Evolutionary conservation across 2,113 vertebrate species (phyloP).

Genomic region (Zosterops borbonicus): DNA sequence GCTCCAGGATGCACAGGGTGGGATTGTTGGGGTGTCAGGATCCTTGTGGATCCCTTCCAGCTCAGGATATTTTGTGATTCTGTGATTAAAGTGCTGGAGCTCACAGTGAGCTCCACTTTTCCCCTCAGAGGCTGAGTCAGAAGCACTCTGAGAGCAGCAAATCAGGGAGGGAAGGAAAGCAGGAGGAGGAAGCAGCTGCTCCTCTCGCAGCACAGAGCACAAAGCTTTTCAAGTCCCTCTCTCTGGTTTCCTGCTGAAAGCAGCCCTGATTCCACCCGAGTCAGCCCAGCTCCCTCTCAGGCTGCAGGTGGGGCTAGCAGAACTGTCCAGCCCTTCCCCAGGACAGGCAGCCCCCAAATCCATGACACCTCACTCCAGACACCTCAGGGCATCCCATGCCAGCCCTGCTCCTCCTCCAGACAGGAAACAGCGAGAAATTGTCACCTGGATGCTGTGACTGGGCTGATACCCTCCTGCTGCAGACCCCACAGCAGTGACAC

Average conservation of each 20-base stretch:
- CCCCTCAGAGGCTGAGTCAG: slow-evolving; percentile 6
- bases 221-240: background rate
- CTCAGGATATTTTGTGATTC: background rate
- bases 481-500: background rate
- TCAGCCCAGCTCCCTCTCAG: background rate
- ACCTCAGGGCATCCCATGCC: fast-evolving
- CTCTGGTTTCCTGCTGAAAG: background rate
- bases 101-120: background rate
- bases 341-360: background rate
- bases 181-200: background rate
- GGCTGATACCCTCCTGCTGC: background rate
- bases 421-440: background rate
- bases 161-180: background rate
- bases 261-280: background rate
- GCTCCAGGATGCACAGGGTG: background rate
- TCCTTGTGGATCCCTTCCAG: background rate
- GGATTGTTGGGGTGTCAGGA: background rate
- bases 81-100: background rate
- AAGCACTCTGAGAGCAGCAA: background rate
- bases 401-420: background rate
- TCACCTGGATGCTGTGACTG: background rate
- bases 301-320: background rate
- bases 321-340: background rate
- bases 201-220: background rate
- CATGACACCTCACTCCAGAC: background rate